phyloP scores from a whole-genome alignment of 1,140 invertebrate genomes.

The Plodia interpunctella region DNA sequence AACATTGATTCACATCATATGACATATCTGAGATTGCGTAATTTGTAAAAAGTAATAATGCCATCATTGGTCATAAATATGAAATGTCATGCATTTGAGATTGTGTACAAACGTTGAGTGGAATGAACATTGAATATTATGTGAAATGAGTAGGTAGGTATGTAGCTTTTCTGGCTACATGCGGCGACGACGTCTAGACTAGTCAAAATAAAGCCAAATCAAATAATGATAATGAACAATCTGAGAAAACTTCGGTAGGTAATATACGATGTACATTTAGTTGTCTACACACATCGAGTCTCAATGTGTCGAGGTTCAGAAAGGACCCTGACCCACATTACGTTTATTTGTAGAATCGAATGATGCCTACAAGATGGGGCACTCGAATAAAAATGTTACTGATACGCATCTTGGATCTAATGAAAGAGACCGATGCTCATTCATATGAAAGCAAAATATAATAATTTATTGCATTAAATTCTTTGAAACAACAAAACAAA shows the following conservation, averaged over 20 bases:
- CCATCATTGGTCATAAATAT: too few species aligned
- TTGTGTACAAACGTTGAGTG: too few species aligned
- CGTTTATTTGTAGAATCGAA: constrained; percentile 51
- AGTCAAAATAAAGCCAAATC: neutral
- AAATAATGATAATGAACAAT: neutral
- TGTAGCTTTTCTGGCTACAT: too few species aligned
- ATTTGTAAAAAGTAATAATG: too few species aligned
- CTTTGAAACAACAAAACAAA: neutral
- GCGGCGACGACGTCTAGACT: neutral
- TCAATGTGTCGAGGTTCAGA: constrained; percentile 35
- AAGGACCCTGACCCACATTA: constrained; percentile 60
- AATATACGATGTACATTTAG: constrained; percentile 6
- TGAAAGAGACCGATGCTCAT: neutral
- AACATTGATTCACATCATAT: too few species aligned
- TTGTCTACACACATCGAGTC: constrained; percentile 21
- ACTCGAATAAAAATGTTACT: neutral
- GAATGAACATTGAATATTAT: neutral
- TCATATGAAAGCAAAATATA: neutral
- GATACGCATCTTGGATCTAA: neutral
- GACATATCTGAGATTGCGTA: too few species aligned
- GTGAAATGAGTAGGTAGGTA: neutral
- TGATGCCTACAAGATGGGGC: constrained; percentile 23
- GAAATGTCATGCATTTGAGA: too few species aligned
- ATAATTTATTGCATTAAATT: neutral
- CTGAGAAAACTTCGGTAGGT: neutral